Base-by-base conservation (phyloP, 2,888 invertebrate genomes). In the Drosophila ustulata region DNA sequence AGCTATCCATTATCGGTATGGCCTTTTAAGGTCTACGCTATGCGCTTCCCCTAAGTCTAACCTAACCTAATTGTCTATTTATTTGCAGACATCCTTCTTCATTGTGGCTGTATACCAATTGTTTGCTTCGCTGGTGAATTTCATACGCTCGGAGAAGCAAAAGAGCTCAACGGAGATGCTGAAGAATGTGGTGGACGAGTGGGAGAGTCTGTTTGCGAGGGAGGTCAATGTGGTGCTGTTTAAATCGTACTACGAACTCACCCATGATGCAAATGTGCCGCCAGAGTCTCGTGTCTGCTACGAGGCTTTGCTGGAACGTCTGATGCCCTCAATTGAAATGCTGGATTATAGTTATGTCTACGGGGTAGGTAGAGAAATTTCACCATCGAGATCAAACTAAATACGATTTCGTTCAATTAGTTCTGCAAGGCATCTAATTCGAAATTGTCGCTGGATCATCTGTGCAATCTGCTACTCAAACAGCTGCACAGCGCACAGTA, bases 181-280 rank as follows among this genome's bases (percentile, higher is more conserved):
- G 2, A 82, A 78, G 45, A 90, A 80, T 71, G 62, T 92, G 71
- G 81, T 87, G 28, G 93, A 94, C 57, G 97, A 97, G 93, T 97
- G 97, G 97, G 92, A 93, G 53, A 95, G 96, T 91, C 94, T 97
- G 59, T 96, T 97, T 92, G 94, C 94, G 66, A 94, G 94, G 56
- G 95, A 95, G 78, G 92, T 95, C 2, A 91, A 91, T 76, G 75
- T 92, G 39, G 89, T 92, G 43, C 56, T 93, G 1, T 91, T 93
- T 34, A 91, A 91, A 77, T 75, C 88, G 3, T 92, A 86, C 66
- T 89, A 89, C 50, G 75, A 71, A 13, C 71, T 92, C 8, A 84
- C 85, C 53, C 74, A 88, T 25, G 59, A 80, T 47, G 3, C 45
- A 34, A 83, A 61, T 34, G 69, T 86, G 25, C 37, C 70, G 0